These are phyloP conservation scores for Penaeus chinensis DNA, from an alignment of 1,140 invertebrate species.

Conservation along the genomic window DNA sequence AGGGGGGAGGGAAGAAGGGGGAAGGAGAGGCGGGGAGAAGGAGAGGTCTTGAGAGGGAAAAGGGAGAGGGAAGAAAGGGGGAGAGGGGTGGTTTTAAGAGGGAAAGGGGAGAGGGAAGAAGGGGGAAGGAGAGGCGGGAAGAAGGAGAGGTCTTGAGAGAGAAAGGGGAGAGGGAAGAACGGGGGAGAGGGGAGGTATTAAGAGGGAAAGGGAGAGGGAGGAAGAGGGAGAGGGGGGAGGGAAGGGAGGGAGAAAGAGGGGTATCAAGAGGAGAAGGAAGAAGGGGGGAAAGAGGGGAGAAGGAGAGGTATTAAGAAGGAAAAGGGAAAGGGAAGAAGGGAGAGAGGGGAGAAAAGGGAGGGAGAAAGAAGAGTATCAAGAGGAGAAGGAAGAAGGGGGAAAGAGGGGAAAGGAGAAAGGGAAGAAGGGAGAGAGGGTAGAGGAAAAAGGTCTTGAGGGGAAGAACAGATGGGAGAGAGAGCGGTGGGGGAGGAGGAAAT, in stretches of 20 bases:
- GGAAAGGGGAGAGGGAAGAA: too few species aligned
- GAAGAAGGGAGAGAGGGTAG: neutral
- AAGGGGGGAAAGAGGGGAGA: neutral
- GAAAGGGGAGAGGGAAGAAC: neutral
- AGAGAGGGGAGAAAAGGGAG: neutral
- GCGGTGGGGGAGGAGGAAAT: neutral
- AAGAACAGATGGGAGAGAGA: neutral
- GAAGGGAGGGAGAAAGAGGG: neutral
- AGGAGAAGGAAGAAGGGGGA: neutral
- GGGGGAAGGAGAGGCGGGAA: neutral
- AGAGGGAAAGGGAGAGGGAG: constrained; percentile 3
- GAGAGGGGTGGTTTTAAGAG: neutral
- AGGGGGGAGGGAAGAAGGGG: constrained; percentile 8
- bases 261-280: neutral
- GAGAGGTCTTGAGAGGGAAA: neutral
- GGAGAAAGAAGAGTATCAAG: neutral
- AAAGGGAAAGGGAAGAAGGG: too few species aligned
- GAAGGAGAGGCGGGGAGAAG: neutral
- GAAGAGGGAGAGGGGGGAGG: constrained; percentile 10
- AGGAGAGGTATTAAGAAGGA: neutral
- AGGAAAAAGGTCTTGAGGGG: too few species aligned
- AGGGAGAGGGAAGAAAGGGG: too few species aligned
- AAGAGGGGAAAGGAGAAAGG: neutral
- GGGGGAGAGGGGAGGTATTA: neutral
- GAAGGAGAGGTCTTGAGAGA: neutral